Evolutionary conservation across 2,888 invertebrate species (phyloP).

Genomic region (Spialia ferax): DNA sequence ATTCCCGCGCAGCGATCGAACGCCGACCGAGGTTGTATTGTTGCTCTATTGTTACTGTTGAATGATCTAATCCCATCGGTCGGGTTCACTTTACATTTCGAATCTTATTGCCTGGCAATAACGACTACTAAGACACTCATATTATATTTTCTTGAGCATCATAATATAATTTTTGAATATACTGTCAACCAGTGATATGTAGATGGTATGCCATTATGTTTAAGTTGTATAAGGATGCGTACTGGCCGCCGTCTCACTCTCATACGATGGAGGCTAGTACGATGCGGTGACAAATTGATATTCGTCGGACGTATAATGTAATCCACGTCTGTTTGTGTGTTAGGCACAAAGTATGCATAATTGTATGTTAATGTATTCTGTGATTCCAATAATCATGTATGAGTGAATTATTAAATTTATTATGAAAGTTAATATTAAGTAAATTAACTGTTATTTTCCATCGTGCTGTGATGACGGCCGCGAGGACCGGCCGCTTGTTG

Average conservation of each 20-base stretch:
- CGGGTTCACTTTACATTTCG: not conserved
- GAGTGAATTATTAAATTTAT: slow-evolving; percentile 16
- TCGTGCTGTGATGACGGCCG: not conserved
- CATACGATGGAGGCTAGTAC: not conserved
- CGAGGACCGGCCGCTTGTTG: not conserved
- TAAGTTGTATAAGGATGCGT: slow-evolving; percentile 14
- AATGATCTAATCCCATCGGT: not conserved
- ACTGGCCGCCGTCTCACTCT: slow-evolving; percentile 14
- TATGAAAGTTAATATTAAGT: slow-evolving; percentile 1
- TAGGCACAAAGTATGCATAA: slow-evolving; percentile 14
- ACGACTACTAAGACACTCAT: not conserved
- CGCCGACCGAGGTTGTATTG: slow-evolving; percentile 3
- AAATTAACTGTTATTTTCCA: slow-evolving; percentile 14
- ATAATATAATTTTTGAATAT: not conserved
- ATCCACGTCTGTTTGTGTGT: slow-evolving; percentile 3
- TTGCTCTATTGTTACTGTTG: not conserved
- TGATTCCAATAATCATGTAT: slow-evolving; percentile 19
- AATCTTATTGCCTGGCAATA: not conserved
- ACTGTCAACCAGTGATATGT: slow-evolving; percentile 16
- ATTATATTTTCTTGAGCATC: not conserved
- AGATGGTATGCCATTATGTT: slow-evolving; percentile 11
- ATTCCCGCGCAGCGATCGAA: not conserved
- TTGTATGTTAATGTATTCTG: slow-evolving; percentile 14
- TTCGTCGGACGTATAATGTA: slow-evolving; percentile 5
- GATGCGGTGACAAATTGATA: not conserved